phyloP scores from a whole-genome alignment of 2,113 vertebrate genomes.

The Tretioscincus oriximinensis region DNA sequence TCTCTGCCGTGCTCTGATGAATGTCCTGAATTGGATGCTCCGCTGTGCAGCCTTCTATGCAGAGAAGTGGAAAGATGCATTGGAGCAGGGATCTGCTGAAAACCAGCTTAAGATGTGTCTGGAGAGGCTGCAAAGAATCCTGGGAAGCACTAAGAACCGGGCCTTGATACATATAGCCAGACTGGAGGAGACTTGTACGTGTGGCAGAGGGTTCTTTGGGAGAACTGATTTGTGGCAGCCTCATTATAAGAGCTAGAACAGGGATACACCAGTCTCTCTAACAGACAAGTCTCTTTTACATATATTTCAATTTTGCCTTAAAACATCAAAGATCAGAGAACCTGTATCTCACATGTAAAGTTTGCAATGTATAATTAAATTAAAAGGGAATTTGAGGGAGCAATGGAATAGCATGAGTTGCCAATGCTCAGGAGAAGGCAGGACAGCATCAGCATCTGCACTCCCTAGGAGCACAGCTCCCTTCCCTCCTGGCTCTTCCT shows the following conservation, averaged over 20 bases:
- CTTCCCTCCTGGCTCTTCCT: too few relatives aligned
- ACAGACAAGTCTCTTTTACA: too few relatives aligned
- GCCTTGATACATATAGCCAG: constrained; percentile 94
- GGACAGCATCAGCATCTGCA: too few relatives aligned
- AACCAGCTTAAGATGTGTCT: constrained; percentile 85
- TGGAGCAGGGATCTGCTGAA: constrained; percentile 73
- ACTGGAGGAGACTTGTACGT: constrained; percentile 89
- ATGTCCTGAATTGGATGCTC: constrained; percentile 89
- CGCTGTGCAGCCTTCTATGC: constrained; percentile 87
- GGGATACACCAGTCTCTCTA: background rate
- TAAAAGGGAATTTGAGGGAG: background rate
- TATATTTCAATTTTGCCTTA: background rate
- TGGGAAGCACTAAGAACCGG: constrained; percentile 88
- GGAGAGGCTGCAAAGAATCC: constrained; percentile 81
- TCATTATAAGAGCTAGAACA: background rate
- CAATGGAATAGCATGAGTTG: too few relatives aligned
- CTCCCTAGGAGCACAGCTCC: too few relatives aligned
- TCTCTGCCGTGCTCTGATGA: constrained; percentile 89
- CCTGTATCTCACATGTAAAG: too few relatives aligned
- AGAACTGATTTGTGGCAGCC: background rate
- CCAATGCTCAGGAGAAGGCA: too few relatives aligned
- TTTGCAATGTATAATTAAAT: too few relatives aligned
- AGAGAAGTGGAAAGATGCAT: constrained; percentile 81
- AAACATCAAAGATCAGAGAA: background rate
- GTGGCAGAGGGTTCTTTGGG: background rate